Base-by-base conservation (phyloP, 92 coral and sea anemone genomes). In the Epizoanthus stellaris region DNA sequence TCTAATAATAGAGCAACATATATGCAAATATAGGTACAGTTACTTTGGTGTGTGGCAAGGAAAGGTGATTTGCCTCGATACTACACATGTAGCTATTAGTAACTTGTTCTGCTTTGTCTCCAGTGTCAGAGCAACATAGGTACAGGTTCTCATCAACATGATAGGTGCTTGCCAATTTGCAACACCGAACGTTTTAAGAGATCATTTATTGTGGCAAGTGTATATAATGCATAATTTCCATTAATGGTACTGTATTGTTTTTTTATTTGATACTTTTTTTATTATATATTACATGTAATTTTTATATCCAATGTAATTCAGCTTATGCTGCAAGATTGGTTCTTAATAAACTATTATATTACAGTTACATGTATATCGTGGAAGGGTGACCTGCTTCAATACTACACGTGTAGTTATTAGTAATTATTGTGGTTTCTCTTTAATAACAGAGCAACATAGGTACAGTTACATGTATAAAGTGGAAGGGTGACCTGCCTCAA, bases 281-380 rank as follows among this genome's bases (percentile, higher is more conserved):
- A 30, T 30, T 30, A 0, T 30, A 30, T 30, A 30, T 30, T 30
- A 30, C 34, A 1, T 30, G 34, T 30, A 30, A 30, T 1, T 30
- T 30, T 30, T 30, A 30, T 30, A 30, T 30, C 34, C 34, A 30
- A 30, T 30, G 34, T 30, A 30, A 30, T 30, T 30, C 34, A 30
- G 34, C 34, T 0, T 30, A 30, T 30, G 34, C 34, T 30, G 34
- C 34, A 30, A 30, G 34, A 30, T 30, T 30, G 34, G 34, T 30
- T 30, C 34, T 30, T 30, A 30, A 30, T 30, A 30, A 30, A 30
- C 34, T 30, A 30, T 30, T 30, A 30, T 30, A 30, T 30, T 30
- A 30, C 2, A 43, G 92, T 96, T 52, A 90, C 98, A 3, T 87
- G 92, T 53, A 88, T 96, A 81, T 90, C 99, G 2, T 96, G 99